Conservation (phyloP, 2,888 invertebrate genomes). For the Chrysotoxum bicinctum region DNA sequence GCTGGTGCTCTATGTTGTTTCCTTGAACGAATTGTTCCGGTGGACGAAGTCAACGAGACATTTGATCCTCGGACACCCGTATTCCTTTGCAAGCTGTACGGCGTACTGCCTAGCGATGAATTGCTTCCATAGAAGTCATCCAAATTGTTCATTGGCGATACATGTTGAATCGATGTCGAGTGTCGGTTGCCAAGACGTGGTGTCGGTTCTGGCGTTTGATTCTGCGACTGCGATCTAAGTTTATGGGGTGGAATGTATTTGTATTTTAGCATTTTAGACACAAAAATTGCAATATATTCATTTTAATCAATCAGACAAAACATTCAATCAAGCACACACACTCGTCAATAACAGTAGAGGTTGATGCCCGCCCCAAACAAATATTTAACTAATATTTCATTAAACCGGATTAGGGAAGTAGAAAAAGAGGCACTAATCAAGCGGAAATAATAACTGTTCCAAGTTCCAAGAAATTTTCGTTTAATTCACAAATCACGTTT, state of each 20-base stretch:
- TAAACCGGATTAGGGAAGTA: slow-evolving; percentile 53
- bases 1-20: slow-evolving; percentile 77
- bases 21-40: slow-evolving; percentile 76
- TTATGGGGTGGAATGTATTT: slow-evolving; percentile 78
- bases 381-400: slow-evolving; percentile 12
- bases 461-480: slow-evolving; percentile 35
- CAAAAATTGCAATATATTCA: slow-evolving; percentile 33
- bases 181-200: slow-evolving; percentile 76
- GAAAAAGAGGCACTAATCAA: slow-evolving; percentile 33
- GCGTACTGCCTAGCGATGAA: slow-evolving; percentile 75
- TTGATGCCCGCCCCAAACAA: slow-evolving; percentile 45
- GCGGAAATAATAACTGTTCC: slow-evolving; percentile 56
- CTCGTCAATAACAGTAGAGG: not conserved
- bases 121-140: slow-evolving; percentile 77
- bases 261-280: slow-evolving; percentile 78
- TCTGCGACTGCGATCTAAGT: slow-evolving; percentile 77
- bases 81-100: slow-evolving; percentile 75
- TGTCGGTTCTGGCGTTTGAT: slow-evolving; percentile 78
- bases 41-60: slow-evolving; percentile 76
- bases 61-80: slow-evolving; percentile 76
- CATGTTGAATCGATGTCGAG: slow-evolving; percentile 32
- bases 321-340: slow-evolving; percentile 20
- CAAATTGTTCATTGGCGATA: slow-evolving; percentile 75
- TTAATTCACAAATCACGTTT: slow-evolving; percentile 65
- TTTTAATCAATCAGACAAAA: slow-evolving; percentile 35